Evolutionary conservation across 2,113 vertebrate species (phyloP).

Genomic region (Mormyrus iriodes): DNA sequence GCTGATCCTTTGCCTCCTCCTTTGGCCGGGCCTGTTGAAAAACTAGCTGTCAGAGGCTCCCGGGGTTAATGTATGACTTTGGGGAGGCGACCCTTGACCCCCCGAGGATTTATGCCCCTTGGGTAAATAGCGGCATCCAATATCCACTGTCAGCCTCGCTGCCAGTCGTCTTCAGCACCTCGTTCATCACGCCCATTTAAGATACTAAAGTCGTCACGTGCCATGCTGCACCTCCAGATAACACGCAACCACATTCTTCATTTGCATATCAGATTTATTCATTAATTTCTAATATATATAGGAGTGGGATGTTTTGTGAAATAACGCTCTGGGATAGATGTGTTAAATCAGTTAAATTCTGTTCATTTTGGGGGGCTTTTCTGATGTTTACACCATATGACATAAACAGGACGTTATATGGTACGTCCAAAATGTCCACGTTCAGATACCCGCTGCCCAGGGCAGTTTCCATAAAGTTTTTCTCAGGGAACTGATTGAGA

Average conservation of each 20-base stretch:
- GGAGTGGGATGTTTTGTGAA: background rate
- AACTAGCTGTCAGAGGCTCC: constrained; percentile 43
- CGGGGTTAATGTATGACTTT: constrained; percentile 36
- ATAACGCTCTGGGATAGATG: background rate
- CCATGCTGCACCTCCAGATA: constrained; percentile 53
- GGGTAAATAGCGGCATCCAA: constrained; percentile 62
- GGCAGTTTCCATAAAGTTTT: background rate
- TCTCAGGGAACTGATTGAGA: background rate
- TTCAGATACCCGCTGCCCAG: background rate
- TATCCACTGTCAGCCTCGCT: constrained; percentile 54
- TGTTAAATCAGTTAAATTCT: background rate
- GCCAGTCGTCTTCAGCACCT: constrained; percentile 57
- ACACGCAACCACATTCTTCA: constrained; percentile 34
- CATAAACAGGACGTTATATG: background rate
- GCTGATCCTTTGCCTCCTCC: background rate
- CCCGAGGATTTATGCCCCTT: constrained; percentile 57
- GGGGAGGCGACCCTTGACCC: constrained; percentile 53
- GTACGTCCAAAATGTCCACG: background rate
- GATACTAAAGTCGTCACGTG: constrained; percentile 26
- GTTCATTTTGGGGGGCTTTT: background rate
- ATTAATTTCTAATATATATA: background rate
- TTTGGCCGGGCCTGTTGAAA: constrained; percentile 30
- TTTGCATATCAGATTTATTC: background rate
- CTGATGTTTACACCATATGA: background rate
- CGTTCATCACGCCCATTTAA: constrained; percentile 61